Evolutionary conservation across 2,113 vertebrate species (phyloP).

Genomic region (Prochilodus magdalenae): DNA sequence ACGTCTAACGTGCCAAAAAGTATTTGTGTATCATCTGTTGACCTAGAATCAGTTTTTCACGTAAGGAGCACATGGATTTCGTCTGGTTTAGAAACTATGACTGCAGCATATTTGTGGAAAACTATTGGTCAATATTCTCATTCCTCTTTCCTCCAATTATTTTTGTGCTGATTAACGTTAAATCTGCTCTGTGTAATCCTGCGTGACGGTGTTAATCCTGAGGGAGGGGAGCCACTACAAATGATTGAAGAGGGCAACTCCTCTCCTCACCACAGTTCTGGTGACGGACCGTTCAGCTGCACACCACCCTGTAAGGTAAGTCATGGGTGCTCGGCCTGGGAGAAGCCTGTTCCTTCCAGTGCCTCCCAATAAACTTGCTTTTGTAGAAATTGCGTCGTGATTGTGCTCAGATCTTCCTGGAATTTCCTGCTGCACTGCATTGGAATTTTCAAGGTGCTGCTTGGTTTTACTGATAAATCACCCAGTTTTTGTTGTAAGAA

Average conservation of each 20-base stretch:
- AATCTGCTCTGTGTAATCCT: slow-evolving; percentile 82
- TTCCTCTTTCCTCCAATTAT: slow-evolving; percentile 33
- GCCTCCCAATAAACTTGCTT: background rate
- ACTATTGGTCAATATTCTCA: slow-evolving; percentile 22
- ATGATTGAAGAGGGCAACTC: slow-evolving; percentile 63
- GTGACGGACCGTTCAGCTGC: slow-evolving; percentile 41
- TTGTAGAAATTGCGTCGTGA: too few species aligned
- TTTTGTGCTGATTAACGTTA: slow-evolving; percentile 79
- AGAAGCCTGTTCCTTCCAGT: background rate
- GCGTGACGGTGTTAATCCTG: slow-evolving; percentile 88
- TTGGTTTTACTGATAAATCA: background rate
- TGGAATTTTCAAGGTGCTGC: background rate
- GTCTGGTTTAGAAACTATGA: background rate
- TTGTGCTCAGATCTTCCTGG: background rate
- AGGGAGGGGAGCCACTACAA: slow-evolving; percentile 77
- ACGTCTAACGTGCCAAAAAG: too few species aligned
- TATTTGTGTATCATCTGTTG: background rate
- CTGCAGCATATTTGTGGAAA: slow-evolving; percentile 22
- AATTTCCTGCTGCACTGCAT: background rate
- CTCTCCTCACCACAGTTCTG: slow-evolving; percentile 60
- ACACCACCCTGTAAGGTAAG: slow-evolving; percentile 67
- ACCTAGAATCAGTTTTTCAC: background rate
- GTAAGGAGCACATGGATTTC: background rate
- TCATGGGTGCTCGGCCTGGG: background rate
- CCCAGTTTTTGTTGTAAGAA: background rate